These are phyloP conservation scores for Eriosoma lanigerum DNA, from an alignment of 1,140 invertebrate genomes.

Conservation along the genomic window DNA sequence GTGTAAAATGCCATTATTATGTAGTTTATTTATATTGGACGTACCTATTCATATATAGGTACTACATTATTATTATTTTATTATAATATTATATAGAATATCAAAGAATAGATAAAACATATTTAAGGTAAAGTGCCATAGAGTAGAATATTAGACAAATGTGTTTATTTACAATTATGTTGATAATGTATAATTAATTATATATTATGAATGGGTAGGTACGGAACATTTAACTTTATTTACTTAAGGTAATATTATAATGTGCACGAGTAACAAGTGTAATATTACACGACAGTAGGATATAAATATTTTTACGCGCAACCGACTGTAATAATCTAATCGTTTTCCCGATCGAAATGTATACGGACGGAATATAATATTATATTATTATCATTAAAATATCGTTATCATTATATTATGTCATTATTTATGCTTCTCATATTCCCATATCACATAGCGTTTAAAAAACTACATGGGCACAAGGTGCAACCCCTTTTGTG, in stretches of 20 bases:
- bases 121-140: no score
- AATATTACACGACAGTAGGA: conserved; percentile 19
- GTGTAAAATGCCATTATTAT: no score
- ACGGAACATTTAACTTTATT: no score
- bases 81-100: no score
- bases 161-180: not conserved
- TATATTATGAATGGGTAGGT: not conserved
- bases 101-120: no score
- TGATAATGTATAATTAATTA: not conserved
- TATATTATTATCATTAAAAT: not conserved
- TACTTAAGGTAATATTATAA: not conserved
- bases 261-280: not conserved
- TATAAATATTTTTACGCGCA: conserved; percentile 1
- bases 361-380: not conserved
- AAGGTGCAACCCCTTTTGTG: not conserved
- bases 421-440: not conserved
- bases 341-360: conserved; percentile 7
- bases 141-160: not conserved
- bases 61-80: no score
- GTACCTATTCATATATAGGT: no score
- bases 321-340: not conserved
- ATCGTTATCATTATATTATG: not conserved
- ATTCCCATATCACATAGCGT: no score
- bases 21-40: no score
- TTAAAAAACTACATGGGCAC: no score